These are phyloP conservation scores for Sciurus vulgaris DNA, from an alignment of 2,797 vertebrate species.

Conservation along the genomic window DNA sequence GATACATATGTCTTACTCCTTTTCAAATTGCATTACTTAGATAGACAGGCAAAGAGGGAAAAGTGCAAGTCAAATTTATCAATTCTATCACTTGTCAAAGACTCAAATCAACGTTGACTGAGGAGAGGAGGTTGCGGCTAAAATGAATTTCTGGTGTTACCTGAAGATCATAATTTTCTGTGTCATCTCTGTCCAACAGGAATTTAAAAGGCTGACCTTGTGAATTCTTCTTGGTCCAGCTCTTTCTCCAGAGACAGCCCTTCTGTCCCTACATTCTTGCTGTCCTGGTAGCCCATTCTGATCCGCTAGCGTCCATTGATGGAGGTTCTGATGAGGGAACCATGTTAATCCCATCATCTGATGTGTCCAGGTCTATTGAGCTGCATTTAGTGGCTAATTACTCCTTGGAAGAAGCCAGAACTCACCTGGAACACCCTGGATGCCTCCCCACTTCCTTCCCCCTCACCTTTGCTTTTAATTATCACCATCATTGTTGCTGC, in stretches of 20 bases:
- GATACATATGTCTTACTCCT: constrained; percentile 30
- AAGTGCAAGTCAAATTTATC: constrained; percentile 29
- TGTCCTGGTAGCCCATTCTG: not conserved
- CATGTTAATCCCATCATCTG: not conserved
- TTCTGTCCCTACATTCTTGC: not conserved
- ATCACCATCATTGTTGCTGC: not conserved
- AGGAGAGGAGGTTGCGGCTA: not conserved
- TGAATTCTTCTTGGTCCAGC: not conserved
- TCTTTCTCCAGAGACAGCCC: not conserved
- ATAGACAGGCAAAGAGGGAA: constrained; percentile 30
- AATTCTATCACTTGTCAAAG: constrained; percentile 41
- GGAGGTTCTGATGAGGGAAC: not conserved
- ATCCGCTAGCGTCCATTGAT: not conserved
- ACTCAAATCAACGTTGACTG: not conserved
- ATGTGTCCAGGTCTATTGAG: not conserved
- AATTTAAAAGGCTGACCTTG: not conserved
- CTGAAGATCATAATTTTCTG: constrained; percentile 45
- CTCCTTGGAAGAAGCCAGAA: not conserved
- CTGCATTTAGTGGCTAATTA: not conserved
- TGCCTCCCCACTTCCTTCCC: not conserved
- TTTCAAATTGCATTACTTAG: constrained; percentile 33
- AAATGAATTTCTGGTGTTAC: constrained; percentile 32
- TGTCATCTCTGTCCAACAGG: not conserved
- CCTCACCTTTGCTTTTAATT: constrained; percentile 28
- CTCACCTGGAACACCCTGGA: not conserved